Base-by-base conservation (phyloP, 2,113 vertebrate species). In the Cisticola juncidis region DNA sequence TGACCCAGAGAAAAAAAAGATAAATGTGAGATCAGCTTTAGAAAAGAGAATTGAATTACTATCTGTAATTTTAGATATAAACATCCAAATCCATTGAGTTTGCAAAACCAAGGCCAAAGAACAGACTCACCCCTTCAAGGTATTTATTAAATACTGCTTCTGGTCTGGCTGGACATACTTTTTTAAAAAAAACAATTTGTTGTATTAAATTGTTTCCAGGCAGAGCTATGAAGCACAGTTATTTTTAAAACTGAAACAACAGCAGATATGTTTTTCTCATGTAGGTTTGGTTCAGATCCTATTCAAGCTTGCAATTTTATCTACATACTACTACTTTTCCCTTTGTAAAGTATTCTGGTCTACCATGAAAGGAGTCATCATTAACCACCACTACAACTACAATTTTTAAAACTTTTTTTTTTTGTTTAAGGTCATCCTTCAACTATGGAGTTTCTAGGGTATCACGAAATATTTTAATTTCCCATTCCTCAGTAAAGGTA, bases 131-230 rank as follows among this genome's bases (percentile, higher is more conserved):
- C 31, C 66, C 66, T 66, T 80, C 33, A 77, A 86, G 62, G 53
- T 73, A 94, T 85, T 87, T 94, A 91, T 89, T 95, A 92, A 88
- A 60, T 66, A 62, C 50, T 85, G 45, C 23, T 92, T 92, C 84
- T 92, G 73, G 86, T 79, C 81, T 89, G 65, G 28, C 70, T 94
- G 54, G 45, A 94, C 95, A 89, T 74, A 81, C 51, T 86, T 84
- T 6, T 6, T 4, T 5, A 1, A 13, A 47, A 87, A 87, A 78
- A 62, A 35, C 31, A 70, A 62, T 58, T 74, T 85, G 54, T 65
- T 95, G 57, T 31, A 79, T 92, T 91, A 95, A 95, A 95, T 95
- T 95, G 78, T 80, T 95, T 96, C 93, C 91, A 95, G 84, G 45
- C 91, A 96, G 45, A 92, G 21, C 29, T 58, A 85, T 22, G 58